Conservation (phyloP, 2,888 invertebrate species). For the Ophion obscuratus region DNA sequence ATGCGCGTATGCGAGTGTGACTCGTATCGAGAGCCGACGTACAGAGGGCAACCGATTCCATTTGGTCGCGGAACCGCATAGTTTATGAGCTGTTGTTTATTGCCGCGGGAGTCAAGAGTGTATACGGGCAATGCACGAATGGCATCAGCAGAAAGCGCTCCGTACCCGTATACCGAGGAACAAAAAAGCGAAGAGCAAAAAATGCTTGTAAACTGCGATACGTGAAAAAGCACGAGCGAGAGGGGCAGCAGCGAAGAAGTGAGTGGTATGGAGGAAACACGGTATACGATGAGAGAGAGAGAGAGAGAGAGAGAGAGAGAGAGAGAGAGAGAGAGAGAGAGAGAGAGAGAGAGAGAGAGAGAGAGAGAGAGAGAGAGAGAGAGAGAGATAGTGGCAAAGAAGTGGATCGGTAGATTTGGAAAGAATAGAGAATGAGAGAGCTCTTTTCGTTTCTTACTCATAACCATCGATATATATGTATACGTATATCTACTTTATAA, state of each 20-base stretch:
- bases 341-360: constrained; percentile 4
- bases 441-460: constrained; percentile 19
- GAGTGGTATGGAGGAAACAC: too few relatives aligned
- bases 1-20: too few relatives aligned
- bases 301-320: constrained; percentile 15
- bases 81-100: background rate
- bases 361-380: background rate
- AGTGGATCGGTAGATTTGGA: constrained; percentile 34
- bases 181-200: constrained; percentile 30
- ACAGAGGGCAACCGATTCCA: background rate
- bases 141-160: constrained; percentile 45
- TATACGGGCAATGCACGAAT: background rate
- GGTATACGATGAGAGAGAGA: too few relatives aligned
- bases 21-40: too few relatives aligned
- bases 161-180: constrained; percentile 16
- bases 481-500: too few relatives aligned
- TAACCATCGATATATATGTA: background rate
- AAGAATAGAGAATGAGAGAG: constrained; percentile 59
- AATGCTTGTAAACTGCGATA: constrained; percentile 3
- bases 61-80: background rate
- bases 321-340: constrained; percentile 5
- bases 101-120: background rate
- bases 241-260: constrained; percentile 25
- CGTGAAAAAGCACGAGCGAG: constrained; percentile 29
- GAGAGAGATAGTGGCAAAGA: constrained; percentile 28